Evolutionary conservation across 1,140 invertebrate species (phyloP), one percentile per base, ranked within the genome.

Genomic region (Heliconius congener): DNA sequence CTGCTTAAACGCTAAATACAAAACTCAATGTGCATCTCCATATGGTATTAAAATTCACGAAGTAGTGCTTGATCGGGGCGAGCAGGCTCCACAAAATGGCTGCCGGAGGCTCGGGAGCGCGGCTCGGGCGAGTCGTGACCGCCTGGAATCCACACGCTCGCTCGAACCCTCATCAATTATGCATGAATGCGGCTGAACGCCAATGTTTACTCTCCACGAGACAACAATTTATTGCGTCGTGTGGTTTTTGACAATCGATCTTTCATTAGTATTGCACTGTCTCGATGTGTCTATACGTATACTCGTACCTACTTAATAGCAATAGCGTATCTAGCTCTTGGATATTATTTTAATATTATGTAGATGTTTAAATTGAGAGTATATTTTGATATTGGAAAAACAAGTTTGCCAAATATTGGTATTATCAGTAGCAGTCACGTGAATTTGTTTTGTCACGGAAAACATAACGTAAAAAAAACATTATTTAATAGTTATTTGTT

Each of bases 201-300:
- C 92, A 86, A 91, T 93, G 92, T 94, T 94, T 94, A 91, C 91
- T 93, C 92, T 92, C 88, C 90, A 89, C 87, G 91, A 92, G 90
- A 93, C 91, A 91, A 91, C 91, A 91, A 94, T 93, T 94, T 94
- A 93, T 94, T 92, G 89, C 91, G 86, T 91, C 88, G 90, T 94
- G 92, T 88, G 90, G 90, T 92, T 93, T 94, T 89, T 92, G 91
- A 94, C 90, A 93, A 92, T 91, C 66, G 78, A 76, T 79, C 78
- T 57, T 79, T 70, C 50, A 72, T 70, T 34, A 71, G 74, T 66
- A 72, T 79, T 66, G 78, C 71, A 79, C 73, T 79, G 71, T 46
- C 73, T 74, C 66, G 19, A 27, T 66, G 11, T 66, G 4, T 18
- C 60, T 66, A 66, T 30, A 46, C 13, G 42, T 16, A 46, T 16